Percentiles rank a stretch among this genome's conserved stretches.
Evolutionary conservation across 23 tunicate species (phyloP).

Genomic region (Trididemnum clinides): DNA sequence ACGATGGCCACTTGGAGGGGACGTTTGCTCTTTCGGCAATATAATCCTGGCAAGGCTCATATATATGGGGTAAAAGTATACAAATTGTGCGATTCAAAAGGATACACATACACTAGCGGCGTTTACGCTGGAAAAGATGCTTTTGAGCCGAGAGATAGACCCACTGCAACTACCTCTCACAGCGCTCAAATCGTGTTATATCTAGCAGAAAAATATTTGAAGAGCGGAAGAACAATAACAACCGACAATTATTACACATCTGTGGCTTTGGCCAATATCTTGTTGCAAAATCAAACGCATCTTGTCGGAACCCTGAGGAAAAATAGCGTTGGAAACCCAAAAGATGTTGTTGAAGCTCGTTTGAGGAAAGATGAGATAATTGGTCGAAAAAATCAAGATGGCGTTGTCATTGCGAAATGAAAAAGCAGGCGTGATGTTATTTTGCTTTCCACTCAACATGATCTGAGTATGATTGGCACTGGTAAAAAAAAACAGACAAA

Average conservation of each 20-base stretch:
- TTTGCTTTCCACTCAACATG: constrained; percentile 2
- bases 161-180: constrained; percentile 23
- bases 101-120: background rate
- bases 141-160: background rate
- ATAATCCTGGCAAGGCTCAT: constrained; percentile 20
- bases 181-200: background rate
- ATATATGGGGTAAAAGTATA: background rate
- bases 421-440: constrained; percentile 8
- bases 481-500: background rate
- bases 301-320: constrained; percentile 1
- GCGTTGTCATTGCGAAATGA: background rate
- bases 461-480: background rate
- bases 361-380: background rate
- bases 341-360: constrained; percentile 3
- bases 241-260: constrained; percentile 18
- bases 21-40: background rate
- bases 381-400: background rate
- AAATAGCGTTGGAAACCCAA: background rate
- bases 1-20: constrained; percentile 6
- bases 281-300: constrained; percentile 18
- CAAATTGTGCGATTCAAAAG: constrained; percentile 23
- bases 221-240: constrained; percentile 2
- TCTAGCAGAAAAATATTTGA: background rate
- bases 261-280: background rate
- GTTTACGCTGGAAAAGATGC: constrained; percentile 2